These are phyloP conservation scores for Nothoprocta pentlandii DNA, from an alignment of 2,113 vertebrate genomes.

Conservation along the genomic window DNA sequence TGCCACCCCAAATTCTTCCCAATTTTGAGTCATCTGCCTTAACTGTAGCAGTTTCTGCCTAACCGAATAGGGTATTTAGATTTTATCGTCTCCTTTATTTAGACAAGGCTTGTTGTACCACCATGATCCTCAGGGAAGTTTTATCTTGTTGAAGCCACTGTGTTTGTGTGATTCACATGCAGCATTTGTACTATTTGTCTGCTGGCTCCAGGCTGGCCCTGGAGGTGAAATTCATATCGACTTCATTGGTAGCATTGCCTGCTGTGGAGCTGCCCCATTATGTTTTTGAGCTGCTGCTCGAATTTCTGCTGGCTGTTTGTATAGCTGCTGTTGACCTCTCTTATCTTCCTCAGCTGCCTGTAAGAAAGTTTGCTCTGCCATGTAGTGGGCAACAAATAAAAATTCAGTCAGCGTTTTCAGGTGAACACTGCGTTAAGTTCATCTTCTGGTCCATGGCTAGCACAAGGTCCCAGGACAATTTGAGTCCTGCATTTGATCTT, in stretches of 20 bases:
- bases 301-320: background rate
- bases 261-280: background rate
- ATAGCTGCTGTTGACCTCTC: background rate
- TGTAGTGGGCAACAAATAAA: background rate
- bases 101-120: background rate
- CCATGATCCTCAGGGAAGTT: background rate
- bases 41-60: background rate
- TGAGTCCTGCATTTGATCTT: background rate
- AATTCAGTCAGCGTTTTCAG: accelerated
- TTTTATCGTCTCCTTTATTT: background rate
- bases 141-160: accelerated
- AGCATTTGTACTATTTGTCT: background rate
- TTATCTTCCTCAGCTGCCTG: background rate
- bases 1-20: background rate
- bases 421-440: background rate
- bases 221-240: background rate
- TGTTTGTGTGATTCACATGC: accelerated
- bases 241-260: background rate
- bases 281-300: background rate
- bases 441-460: background rate
- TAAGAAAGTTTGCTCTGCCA: background rate
- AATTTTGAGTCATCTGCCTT: background rate
- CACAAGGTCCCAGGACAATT: accelerated
- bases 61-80: background rate
- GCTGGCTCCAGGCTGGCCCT: background rate